These are phyloP conservation scores for Osmerus mordax DNA, from an alignment of 2,113 vertebrate species.

Conservation along the genomic window DNA sequence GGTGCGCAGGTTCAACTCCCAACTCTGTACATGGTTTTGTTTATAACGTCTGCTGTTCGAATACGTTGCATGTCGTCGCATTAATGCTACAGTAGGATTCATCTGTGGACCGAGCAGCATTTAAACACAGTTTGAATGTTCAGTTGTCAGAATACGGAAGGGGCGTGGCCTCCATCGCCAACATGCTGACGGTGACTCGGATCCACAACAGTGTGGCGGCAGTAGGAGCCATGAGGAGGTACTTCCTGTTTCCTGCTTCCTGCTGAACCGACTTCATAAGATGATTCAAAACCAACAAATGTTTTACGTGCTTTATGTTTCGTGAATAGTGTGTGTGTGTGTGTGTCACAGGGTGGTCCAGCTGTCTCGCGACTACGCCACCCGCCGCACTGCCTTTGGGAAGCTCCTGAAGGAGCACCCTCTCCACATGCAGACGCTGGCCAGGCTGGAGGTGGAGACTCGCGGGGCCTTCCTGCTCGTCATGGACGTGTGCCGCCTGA, in stretches of 20 bases:
- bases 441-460: constrained; percentile 81
- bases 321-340: constrained; percentile 24
- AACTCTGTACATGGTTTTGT: no score
- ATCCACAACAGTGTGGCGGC: constrained; percentile 80
- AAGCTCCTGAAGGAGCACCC: constrained; percentile 82
- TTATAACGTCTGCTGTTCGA: no score
- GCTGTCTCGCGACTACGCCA: constrained; percentile 78
- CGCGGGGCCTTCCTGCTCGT: constrained; percentile 74
- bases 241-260: constrained; percentile 12
- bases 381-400: constrained; percentile 75
- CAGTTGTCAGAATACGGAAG: constrained; percentile 82
- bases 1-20: no score
- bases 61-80: no score
- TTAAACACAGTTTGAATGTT: neutral
- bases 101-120: no score
- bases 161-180: constrained; percentile 80
- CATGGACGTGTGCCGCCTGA: constrained; percentile 75
- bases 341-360: constrained; percentile 68
- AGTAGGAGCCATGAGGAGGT: constrained; percentile 82
- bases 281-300: neutral
- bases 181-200: constrained; percentile 82
- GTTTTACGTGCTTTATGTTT: neutral
- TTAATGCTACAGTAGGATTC: no score
- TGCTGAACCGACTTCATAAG: neutral
- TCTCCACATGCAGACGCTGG: constrained; percentile 78